Percentiles rank a stretch among this genome's conserved stretches.
phyloP scores from a whole-genome alignment of 2,888 invertebrate genomes.

The Leucozona laternaria region DNA sequence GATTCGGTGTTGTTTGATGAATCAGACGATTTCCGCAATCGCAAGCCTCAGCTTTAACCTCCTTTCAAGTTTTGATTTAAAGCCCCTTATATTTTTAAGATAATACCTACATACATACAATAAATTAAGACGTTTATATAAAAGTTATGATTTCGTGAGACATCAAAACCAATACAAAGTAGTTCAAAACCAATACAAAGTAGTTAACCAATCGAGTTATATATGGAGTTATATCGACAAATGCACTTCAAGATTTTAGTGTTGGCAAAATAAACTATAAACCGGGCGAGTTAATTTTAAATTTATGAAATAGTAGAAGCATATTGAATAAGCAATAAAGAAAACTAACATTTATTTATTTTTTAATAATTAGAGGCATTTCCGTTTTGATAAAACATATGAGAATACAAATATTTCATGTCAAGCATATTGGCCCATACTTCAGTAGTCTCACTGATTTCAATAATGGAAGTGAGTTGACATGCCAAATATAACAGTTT shows the following conservation, averaged over 20 bases:
- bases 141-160: neutral
- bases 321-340: constrained; percentile 45
- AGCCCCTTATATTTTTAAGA: constrained; percentile 9
- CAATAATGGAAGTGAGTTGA: too few relatives aligned
- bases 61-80: constrained; percentile 6
- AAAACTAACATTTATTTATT: constrained; percentile 52
- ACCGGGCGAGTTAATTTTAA: constrained; percentile 21
- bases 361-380: constrained; percentile 22
- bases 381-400: too few relatives aligned
- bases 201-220: constrained; percentile 11
- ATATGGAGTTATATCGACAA: neutral
- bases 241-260: neutral
- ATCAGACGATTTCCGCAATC: constrained; percentile 79
- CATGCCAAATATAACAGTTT: too few relatives aligned
- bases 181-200: constrained; percentile 18
- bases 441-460: too few relatives aligned
- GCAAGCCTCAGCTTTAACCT: constrained; percentile 67
- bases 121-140: constrained; percentile 3
- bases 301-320: neutral
- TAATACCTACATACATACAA: too few relatives aligned
- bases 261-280: constrained; percentile 5
- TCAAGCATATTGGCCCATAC: too few relatives aligned
- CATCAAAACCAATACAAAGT: constrained; percentile 6
- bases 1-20: constrained; percentile 81
- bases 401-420: too few relatives aligned